Percentiles rank a stretch among this genome's conserved stretches.
phyloP scores from a whole-genome alignment of 2,888 invertebrate species.

The Drosophila rellima region DNA sequence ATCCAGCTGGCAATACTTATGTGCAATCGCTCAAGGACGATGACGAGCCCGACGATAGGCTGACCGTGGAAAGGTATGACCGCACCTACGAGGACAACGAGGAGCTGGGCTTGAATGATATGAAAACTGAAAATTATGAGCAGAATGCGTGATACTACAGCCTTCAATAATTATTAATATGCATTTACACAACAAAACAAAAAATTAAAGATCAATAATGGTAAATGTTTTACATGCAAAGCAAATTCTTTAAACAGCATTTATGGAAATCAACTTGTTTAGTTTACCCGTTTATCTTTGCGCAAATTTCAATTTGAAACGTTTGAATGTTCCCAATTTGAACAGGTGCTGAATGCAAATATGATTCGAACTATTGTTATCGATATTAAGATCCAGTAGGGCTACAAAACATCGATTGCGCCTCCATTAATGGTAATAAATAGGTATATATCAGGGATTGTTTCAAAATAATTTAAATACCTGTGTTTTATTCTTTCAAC shows the following conservation, averaged over 20 bases:
- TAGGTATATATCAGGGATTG: neutral
- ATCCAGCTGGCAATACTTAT: slow-evolving; percentile 99
- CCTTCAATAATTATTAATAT: slow-evolving; percentile 12
- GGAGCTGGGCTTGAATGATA: slow-evolving; percentile 97
- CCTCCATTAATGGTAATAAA: neutral
- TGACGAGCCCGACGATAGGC: slow-evolving; percentile 89
- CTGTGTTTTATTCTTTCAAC: too few relatives aligned
- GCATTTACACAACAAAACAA: slow-evolving; percentile 52
- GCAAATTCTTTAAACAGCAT: too few relatives aligned
- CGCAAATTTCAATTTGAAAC: neutral
- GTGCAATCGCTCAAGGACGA: slow-evolving; percentile 92
- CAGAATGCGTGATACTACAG: slow-evolving; percentile 54
- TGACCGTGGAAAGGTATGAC: slow-evolving; percentile 93
- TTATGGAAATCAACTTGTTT: too few relatives aligned
- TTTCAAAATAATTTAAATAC: too few relatives aligned
- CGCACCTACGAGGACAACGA: slow-evolving; percentile 97
- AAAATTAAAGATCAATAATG: slow-evolving; percentile 1
- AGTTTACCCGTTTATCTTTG: too few relatives aligned
- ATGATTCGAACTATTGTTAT: neutral
- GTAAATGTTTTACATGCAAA: neutral
- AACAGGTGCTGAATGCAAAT: neutral
- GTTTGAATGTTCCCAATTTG: neutral
- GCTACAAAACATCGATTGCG: neutral
- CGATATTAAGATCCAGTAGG: neutral
- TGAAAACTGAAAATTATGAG: slow-evolving; percentile 95